Evolutionary conservation across 1,140 invertebrate genomes (phyloP).

Genomic region (Caenorhabditis inopinata): DNA sequence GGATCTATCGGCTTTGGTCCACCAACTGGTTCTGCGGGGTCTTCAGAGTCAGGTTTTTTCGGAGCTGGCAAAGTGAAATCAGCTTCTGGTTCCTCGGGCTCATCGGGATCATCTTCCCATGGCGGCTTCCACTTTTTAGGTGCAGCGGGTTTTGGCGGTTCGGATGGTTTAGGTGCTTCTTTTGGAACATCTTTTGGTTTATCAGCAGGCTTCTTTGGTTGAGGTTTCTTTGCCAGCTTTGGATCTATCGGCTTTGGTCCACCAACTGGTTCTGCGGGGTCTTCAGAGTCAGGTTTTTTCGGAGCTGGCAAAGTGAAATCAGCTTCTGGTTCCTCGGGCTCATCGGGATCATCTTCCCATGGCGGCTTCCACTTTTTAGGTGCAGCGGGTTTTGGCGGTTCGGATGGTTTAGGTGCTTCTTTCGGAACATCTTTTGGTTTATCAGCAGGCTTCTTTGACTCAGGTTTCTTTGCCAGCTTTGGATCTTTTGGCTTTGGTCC

Average conservation of each 20-base stretch:
- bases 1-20: too few relatives aligned
- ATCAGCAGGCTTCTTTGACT: background rate
- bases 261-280: background rate
- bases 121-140: too few relatives aligned
- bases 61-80: too few relatives aligned
- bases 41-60: too few relatives aligned
- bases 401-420: background rate
- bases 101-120: too few relatives aligned
- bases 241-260: background rate
- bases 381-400: background rate
- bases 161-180: too few relatives aligned
- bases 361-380: slow-evolving; percentile 4
- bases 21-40: too few relatives aligned
- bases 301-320: slow-evolving; percentile 3
- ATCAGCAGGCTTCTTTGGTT: too few relatives aligned
- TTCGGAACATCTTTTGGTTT: background rate
- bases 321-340: background rate
- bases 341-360: background rate
- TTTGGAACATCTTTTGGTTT: too few relatives aligned
- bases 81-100: too few relatives aligned
- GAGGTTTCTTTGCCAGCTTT: too few relatives aligned
- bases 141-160: too few relatives aligned
- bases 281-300: background rate
- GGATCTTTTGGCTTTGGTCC: background rate
- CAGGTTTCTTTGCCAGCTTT: background rate